phyloP scores from a whole-genome alignment of 1,140 invertebrate genomes.

The Antheraea pernyi region DNA sequence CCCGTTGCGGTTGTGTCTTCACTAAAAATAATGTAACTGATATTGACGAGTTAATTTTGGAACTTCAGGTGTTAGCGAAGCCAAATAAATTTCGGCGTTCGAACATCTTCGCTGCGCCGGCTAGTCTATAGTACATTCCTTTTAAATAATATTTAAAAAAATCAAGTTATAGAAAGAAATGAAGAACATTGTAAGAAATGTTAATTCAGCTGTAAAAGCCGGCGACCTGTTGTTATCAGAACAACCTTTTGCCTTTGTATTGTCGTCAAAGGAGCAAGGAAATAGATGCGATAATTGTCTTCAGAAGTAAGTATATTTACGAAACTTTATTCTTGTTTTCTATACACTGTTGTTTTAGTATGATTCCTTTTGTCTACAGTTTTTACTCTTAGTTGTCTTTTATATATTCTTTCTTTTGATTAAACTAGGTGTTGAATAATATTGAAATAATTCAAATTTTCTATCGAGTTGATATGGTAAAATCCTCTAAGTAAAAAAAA shows the following conservation, averaged over 20 bases:
- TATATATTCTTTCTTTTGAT: too few relatives aligned
- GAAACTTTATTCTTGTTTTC: too few relatives aligned
- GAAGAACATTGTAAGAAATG: constrained; percentile 61
- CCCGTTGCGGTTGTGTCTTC: constrained; percentile 43
- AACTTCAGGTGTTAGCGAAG: constrained; percentile 49
- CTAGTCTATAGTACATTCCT: constrained; percentile 32
- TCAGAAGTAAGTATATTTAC: constrained; percentile 52
- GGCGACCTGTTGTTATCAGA: constrained; percentile 65
- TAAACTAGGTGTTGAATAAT: too few relatives aligned
- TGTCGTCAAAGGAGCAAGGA: constrained; percentile 68
- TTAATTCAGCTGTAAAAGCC: constrained; percentile 53
- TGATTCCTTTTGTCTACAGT: too few relatives aligned
- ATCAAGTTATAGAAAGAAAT: constrained; percentile 32
- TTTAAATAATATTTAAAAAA: constrained; percentile 11
- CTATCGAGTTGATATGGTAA: too few relatives aligned
- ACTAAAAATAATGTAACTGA: constrained; percentile 73
- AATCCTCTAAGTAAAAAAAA: too few relatives aligned
- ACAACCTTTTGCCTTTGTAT: constrained; percentile 66
- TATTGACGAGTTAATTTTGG: constrained; percentile 58
- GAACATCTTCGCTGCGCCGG: constrained; percentile 20
- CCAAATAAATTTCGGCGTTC: constrained; percentile 55
- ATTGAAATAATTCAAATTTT: too few relatives aligned
- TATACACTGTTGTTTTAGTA: too few relatives aligned
- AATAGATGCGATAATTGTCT: constrained; percentile 67
- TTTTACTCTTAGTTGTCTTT: too few relatives aligned